Percentiles rank a stretch among this genome's conserved stretches.
These are phyloP conservation scores for Sciurus carolinensis DNA, from an alignment of 2,797 vertebrate species.

Conservation along the genomic window DNA sequence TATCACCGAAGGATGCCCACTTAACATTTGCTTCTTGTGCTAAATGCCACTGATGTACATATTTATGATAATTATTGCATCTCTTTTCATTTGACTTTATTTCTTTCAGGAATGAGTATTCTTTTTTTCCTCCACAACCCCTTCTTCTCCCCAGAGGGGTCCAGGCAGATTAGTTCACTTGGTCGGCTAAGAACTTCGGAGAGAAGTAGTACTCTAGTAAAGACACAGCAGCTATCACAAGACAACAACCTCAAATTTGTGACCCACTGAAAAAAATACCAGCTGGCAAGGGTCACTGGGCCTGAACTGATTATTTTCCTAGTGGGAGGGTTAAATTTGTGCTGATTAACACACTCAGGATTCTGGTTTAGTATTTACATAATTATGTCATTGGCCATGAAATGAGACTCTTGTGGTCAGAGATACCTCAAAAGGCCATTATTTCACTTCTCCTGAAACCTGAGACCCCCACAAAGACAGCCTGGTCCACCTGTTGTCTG, in stretches of 20 bases:
- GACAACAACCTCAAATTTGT: neutral
- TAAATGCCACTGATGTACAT: neutral
- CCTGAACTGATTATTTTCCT: conserved; percentile 68
- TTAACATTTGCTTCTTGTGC: neutral
- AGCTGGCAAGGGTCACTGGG: conserved; percentile 5
- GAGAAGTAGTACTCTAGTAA: neutral
- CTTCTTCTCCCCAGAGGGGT: conserved; percentile 31
- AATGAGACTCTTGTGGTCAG: conserved; percentile 53
- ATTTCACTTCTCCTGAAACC: conserved; percentile 41
- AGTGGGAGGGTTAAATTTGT: conserved; percentile 46
- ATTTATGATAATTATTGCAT: neutral
- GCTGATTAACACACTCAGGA: conserved; percentile 29
- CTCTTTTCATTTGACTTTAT: conserved; percentile 38
- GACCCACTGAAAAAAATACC: conserved; percentile 58
- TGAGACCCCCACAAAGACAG: neutral
- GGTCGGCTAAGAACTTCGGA: conserved; percentile 8
- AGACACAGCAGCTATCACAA: neutral
- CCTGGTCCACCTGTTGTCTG: neutral
- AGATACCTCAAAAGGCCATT: neutral
- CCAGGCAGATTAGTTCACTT: neutral
- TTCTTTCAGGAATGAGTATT: neutral
- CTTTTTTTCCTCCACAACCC: neutral
- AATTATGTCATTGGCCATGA: conserved; percentile 51
- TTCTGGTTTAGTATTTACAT: conserved; percentile 5
- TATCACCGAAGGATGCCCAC: neutral